Evolutionary conservation across 2,113 vertebrate genomes (phyloP).

Genomic region (Myrmecobius fasciatus): DNA sequence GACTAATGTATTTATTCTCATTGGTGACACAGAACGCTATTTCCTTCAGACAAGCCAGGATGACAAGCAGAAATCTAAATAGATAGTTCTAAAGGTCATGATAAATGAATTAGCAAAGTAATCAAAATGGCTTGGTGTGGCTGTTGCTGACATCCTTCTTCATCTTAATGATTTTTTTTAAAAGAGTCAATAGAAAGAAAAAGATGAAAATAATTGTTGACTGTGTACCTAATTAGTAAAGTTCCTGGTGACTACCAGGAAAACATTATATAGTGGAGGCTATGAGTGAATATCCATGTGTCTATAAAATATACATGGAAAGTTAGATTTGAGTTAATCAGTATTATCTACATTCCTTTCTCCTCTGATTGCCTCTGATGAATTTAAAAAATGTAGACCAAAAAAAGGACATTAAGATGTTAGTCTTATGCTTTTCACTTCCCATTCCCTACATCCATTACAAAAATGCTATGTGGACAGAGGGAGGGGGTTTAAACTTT

Average conservation of each 20-base stretch:
- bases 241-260: conserved; percentile 52
- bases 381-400: background rate
- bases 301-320: conserved; percentile 7
- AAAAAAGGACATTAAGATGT: background rate
- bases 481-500: conserved; percentile 10
- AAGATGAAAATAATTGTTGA: conserved; percentile 81
- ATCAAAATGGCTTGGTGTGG: conserved; percentile 77
- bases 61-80: conserved; percentile 72
- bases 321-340: conserved; percentile 33
- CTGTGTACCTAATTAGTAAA: conserved; percentile 60
- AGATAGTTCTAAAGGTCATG: conserved; percentile 81
- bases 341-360: conserved; percentile 16
- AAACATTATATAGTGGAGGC: conserved; percentile 30
- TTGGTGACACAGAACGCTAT: background rate
- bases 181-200: conserved; percentile 80
- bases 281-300: conserved; percentile 26
- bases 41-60: conserved; percentile 76
- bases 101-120: conserved; percentile 82
- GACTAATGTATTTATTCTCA: conserved; percentile 26
- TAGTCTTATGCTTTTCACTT: background rate
- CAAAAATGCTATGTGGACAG: background rate
- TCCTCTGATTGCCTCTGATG: background rate
- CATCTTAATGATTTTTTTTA: conserved; percentile 80
- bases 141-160: conserved; percentile 69
- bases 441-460: conserved; percentile 27